Base-by-base conservation (phyloP, 2,797 vertebrate genomes). In the Poeciliopsis turneri region DNA sequence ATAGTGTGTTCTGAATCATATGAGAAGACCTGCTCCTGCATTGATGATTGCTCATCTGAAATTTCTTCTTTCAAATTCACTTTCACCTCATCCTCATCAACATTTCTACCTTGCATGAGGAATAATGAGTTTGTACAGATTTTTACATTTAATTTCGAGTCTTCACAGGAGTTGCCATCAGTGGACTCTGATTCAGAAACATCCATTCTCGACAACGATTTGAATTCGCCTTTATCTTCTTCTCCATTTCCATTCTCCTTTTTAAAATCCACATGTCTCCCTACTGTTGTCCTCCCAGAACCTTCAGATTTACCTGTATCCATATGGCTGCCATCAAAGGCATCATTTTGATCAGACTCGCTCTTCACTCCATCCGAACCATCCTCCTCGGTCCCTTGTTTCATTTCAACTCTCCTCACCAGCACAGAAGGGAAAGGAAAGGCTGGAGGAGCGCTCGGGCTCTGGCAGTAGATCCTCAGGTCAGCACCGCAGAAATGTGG, bases 401-500 rank as follows among this genome's bases (percentile, higher is more conserved):
- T 84, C 5, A 64, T 78, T 80, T 94, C 89, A 59, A 94, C 82
- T 76, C 74, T 94, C 82, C 84, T 93, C 10, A 96, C 94, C 79
- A 74, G 95, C 78, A 97, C 93, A 20, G 95, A 91, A 43, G 96
- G 95, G 83, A 96, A 82, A 46, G 97, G 97, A 87, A 97, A 97
- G 71, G 95, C 91, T 46, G 97, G 96, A 53, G 97, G 96, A 70
- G 87, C 90, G 87, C 97, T 96, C 70, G 97, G 97, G 83, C 96
- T 98, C 91, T 99, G 98, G 89, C 97, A 96, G 88, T 99, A 99
- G 93, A 99, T 97, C 70, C 98, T 95, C 85, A 99, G 93, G 91
- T 99, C 98, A 43, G 98, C 98, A 51, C 98, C 98, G 86, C 98
- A 99, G 87, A 99, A 99, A 91, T 99, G 98, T 45, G 98, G 98